Evolutionary conservation across 2,888 invertebrate genomes (phyloP), one percentile per base, ranked within the genome.

Genomic region (Smittia aterrima): DNA sequence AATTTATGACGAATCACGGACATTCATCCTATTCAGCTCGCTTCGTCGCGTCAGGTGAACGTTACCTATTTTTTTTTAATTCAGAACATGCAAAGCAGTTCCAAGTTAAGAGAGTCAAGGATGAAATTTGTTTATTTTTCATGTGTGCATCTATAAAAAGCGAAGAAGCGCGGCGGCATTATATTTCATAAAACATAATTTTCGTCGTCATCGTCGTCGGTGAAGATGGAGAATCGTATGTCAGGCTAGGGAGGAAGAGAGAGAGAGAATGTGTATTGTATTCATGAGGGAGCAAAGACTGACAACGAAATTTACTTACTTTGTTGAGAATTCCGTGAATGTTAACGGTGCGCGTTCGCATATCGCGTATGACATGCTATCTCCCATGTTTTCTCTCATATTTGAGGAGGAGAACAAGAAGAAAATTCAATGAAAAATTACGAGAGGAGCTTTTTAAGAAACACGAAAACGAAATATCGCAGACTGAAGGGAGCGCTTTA

Each of bases 261-360:
- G n/a, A n/a, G 32, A 32, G 32, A 9, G 4, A 9, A 58, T 58
- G 18, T 58, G 18, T 22, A 1, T 24, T 70, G 32, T 70, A 70
- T 54, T 27, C 70, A 70, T 40, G 13, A 27, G 70, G 54, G 70
- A 70, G 18, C 1, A 1, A 54, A 70, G 32, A 27, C 70, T 70
- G 70, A 70, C 70, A 70, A 54, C 54, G 18, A 54, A 70, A 70
- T 54, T 70, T 70, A 54, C 70, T 70, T 70, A 67, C 38, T 32
- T 32, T 58, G 58, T 20, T 58, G 18, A 9, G 22, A 58, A 58
- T 20, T 22, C 9, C 47, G 18, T 58, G 22, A 20, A 58, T 58
- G 58, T 58, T 47, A 47, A 58, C 22, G 20, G 18, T 20, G 22
- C 9, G 18, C 22, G 20, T 58, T 18, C 20, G 4, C 18, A 11